phyloP scores from a whole-genome alignment of 1,140 invertebrate species.

The Cydia pomonella region DNA sequence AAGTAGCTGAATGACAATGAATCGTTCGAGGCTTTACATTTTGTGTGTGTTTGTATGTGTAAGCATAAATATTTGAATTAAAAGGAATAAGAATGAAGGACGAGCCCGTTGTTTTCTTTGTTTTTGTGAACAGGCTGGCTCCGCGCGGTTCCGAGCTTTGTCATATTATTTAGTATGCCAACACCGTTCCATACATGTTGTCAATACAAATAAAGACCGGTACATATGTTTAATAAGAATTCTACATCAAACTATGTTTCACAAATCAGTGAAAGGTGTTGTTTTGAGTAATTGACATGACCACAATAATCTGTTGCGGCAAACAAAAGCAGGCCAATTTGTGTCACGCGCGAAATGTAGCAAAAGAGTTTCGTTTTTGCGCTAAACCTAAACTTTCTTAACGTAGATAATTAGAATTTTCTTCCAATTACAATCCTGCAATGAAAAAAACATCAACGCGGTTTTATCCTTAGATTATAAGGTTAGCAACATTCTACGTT shows the following conservation, averaged over 20 bases:
- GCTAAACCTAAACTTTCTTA: constrained; percentile 19
- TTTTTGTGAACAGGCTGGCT: constrained; percentile 1
- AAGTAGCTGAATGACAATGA: constrained; percentile 10
- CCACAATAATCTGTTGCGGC: constrained; percentile 26
- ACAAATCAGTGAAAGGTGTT: constrained; percentile 28
- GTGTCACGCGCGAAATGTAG: constrained; percentile 22
- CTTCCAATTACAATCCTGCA: constrained; percentile 6
- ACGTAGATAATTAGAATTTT: constrained; percentile 10
- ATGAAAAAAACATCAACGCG: constrained; percentile 12
- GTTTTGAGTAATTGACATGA: constrained; percentile 30
- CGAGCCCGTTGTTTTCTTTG: constrained; percentile 7
- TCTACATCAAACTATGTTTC: constrained; percentile 17
- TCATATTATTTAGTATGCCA: constrained; percentile 26
- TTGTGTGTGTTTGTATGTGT: background rate
- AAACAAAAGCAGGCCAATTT: constrained; percentile 30
- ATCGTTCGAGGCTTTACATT: background rate
- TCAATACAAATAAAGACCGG: constrained; percentile 28
- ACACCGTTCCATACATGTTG: constrained; percentile 24
- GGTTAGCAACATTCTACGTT: background rate
- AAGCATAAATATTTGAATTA: constrained; percentile 1
- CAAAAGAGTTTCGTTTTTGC: constrained; percentile 9
- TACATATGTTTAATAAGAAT: constrained; percentile 30
- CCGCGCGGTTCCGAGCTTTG: constrained; percentile 20
- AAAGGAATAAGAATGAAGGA: constrained; percentile 20
- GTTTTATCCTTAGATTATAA: background rate